Conservation (phyloP, 2,113 vertebrate species). For the Lasiurus cinereus region DNA sequence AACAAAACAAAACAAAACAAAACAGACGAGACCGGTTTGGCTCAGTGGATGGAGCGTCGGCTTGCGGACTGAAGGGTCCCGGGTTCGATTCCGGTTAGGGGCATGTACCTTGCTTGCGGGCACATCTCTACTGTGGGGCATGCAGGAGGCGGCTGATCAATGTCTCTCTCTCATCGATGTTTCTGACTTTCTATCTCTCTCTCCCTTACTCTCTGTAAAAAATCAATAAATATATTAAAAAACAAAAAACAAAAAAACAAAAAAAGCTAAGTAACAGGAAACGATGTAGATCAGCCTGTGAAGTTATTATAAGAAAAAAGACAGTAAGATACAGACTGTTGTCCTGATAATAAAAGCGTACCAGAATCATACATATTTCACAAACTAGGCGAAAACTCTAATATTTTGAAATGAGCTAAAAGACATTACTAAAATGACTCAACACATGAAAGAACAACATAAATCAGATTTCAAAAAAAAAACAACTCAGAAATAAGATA, state of each 20-base stretch:
- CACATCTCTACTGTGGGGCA: too few relatives aligned
- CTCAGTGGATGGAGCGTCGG: too few relatives aligned
- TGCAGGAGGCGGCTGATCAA: too few relatives aligned
- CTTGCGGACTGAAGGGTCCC: too few relatives aligned
- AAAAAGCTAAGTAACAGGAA: neutral
- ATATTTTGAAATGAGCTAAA: constrained; percentile 54
- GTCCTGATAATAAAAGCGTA: constrained; percentile 42
- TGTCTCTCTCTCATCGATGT: too few relatives aligned
- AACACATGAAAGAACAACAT: neutral
- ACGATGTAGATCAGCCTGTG: neutral
- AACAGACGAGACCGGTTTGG: too few relatives aligned
- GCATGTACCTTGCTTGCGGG: too few relatives aligned
- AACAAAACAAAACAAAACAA: too few relatives aligned
- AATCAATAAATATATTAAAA: too few relatives aligned
- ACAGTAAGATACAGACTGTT: neutral
- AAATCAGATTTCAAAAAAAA: constrained; percentile 5
- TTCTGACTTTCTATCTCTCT: too few relatives aligned
- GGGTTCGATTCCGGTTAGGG: too few relatives aligned
- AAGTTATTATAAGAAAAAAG: neutral
- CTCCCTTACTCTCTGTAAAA: too few relatives aligned
- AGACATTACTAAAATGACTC: constrained; percentile 28
- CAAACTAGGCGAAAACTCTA: constrained; percentile 36
- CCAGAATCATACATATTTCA: neutral
- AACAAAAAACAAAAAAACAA: neutral
- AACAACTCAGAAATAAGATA: neutral